These are phyloP conservation scores for Pinctada fucata DNA, from an alignment of 2,888 invertebrate species.

Conservation along the genomic window DNA sequence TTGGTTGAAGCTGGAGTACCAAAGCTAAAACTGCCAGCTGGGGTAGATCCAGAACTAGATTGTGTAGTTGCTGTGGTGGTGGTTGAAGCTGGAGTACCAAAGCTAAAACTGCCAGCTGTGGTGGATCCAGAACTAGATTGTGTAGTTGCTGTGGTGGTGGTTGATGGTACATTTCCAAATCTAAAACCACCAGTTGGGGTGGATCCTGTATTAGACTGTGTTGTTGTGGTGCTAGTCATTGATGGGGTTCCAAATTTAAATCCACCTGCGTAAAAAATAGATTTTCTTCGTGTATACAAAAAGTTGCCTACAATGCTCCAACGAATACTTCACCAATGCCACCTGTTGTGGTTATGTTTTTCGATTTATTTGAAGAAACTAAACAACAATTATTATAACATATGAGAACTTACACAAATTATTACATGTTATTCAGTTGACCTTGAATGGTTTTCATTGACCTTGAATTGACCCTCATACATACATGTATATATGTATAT, in stretches of 20 bases:
- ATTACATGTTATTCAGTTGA: too few species aligned
- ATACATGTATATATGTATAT: too few species aligned
- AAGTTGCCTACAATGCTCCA: too few species aligned
- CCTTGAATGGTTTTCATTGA: too few species aligned
- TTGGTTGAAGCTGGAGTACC: neutral
- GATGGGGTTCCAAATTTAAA: slow-evolving; percentile 35
- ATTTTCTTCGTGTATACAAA: neutral
- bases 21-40: neutral
- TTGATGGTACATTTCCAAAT: slow-evolving; percentile 35
- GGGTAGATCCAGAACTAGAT: slow-evolving; percentile 7
- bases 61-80: slow-evolving; percentile 17
- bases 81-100: slow-evolving; percentile 13
- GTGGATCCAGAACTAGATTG: slow-evolving; percentile 3
- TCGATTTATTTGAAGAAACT: too few species aligned
- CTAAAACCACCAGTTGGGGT: slow-evolving; percentile 39
- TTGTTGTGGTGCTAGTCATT: slow-evolving; percentile 6
- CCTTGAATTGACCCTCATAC: too few species aligned
- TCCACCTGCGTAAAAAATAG: slow-evolving; percentile 11
- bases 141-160: slow-evolving; percentile 17
- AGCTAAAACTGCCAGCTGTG: neutral
- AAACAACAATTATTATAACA: too few species aligned
- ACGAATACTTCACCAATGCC: too few species aligned
- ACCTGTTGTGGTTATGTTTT: too few species aligned
- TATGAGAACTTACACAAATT: too few species aligned
- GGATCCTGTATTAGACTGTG: neutral